Evolutionary conservation across 2,113 vertebrate species (phyloP).

Genomic region (Lathamus discolor): DNA sequence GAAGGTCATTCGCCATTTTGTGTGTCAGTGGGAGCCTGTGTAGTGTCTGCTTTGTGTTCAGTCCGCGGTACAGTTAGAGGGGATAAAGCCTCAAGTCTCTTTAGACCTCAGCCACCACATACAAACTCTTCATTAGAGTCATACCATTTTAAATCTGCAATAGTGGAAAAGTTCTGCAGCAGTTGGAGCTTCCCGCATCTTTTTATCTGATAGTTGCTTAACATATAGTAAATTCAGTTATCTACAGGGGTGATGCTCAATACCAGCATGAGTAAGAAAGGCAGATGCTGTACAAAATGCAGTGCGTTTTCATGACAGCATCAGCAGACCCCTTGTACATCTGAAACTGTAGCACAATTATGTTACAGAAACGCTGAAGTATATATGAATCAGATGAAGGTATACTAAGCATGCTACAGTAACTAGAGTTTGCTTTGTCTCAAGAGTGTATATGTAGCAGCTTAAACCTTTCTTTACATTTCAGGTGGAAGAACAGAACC

Average conservation of each 20-base stretch:
- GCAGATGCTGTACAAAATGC: neutral
- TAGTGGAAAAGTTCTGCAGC: neutral
- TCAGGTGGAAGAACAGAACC: neutral
- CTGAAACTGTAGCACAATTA: neutral
- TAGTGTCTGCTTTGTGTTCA: neutral
- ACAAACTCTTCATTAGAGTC: neutral
- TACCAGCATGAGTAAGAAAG: neutral
- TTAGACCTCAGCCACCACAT: neutral
- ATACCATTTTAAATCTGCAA: neutral
- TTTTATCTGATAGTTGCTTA: neutral
- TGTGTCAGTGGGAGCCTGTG: neutral
- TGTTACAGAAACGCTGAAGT: neutral
- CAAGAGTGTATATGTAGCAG: neutral
- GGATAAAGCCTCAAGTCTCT: neutral
- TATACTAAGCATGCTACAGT: neutral
- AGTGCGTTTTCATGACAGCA: fast-evolving
- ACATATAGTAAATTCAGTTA: neutral
- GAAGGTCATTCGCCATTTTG: neutral
- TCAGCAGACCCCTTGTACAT: neutral
- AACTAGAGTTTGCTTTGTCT: neutral
- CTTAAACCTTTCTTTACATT: neutral
- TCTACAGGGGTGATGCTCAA: neutral
- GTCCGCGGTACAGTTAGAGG: fast-evolving
- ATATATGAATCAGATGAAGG: neutral
- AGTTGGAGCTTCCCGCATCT: fast-evolving